These are phyloP conservation scores for Heliornis fulica DNA, from an alignment of 2,113 vertebrate species.

Conservation along the genomic window DNA sequence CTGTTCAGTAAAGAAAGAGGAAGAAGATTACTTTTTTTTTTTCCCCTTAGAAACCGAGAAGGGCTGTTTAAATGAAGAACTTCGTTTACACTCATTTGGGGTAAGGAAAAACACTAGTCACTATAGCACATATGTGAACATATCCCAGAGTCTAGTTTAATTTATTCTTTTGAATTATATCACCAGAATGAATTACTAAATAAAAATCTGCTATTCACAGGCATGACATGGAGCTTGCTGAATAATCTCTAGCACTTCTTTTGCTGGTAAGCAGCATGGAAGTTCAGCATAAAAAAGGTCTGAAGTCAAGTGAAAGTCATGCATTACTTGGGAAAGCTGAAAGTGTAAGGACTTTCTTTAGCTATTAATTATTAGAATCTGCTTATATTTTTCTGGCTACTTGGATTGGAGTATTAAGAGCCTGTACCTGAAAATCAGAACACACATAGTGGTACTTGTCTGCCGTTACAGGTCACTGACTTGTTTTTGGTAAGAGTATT, in stretches of 20 bases:
- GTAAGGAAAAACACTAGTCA: background rate
- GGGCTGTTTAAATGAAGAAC: background rate
- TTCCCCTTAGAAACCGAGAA: background rate
- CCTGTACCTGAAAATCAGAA: background rate
- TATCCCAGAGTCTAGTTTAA: background rate
- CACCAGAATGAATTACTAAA: background rate
- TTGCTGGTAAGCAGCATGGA: background rate
- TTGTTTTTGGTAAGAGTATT: background rate
- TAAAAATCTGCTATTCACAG: background rate
- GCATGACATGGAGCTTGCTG: background rate
- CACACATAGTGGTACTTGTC: rapidly evolving
- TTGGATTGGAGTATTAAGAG: background rate
- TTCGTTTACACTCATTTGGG: background rate
- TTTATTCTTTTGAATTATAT: background rate
- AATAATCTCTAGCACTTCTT: background rate
- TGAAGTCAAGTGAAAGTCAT: background rate
- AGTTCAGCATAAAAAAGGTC: background rate
- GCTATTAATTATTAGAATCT: background rate
- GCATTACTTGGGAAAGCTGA: background rate
- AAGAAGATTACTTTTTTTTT: background rate
- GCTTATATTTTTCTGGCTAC: background rate
- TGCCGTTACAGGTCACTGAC: background rate
- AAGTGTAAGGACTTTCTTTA: background rate
- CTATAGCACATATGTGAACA: background rate
- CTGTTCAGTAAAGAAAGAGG: background rate